Percentiles rank a stretch among this genome's conserved stretches.
Evolutionary conservation across 2,797 vertebrate genomes (phyloP).

Genomic region (Loriculus beryllinus): DNA sequence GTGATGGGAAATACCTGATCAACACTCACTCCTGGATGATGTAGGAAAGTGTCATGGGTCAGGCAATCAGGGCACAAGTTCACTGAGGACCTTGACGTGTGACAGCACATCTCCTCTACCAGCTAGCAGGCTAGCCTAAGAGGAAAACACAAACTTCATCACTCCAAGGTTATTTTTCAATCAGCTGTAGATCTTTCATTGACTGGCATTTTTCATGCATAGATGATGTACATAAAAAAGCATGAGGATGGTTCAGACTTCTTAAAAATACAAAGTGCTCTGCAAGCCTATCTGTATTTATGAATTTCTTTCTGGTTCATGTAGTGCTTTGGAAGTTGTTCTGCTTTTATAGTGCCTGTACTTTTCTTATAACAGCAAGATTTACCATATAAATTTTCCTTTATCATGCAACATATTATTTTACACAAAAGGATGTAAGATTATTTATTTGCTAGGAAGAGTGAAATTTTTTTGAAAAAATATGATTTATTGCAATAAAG

Average conservation of each 20-base stretch:
- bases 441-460: background rate
- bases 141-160: background rate
- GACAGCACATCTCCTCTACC: background rate
- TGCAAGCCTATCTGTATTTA: background rate
- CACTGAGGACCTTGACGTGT: fast-evolving
- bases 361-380: background rate
- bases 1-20: background rate
- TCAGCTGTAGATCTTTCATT: background rate
- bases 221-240: background rate
- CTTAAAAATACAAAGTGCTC: background rate
- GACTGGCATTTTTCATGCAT: background rate
- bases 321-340: background rate
- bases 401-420: background rate
- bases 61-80: background rate
- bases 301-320: background rate
- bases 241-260: background rate
- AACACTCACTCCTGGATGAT: background rate
- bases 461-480: background rate
- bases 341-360: background rate
- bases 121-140: background rate
- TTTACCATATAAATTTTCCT: background rate
- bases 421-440: background rate
- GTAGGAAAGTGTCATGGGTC: background rate
- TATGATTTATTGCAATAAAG: background rate
- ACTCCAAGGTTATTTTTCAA: background rate